Percentiles rank a stretch among this genome's conserved stretches.
Evolutionary conservation across 2,797 vertebrate genomes (phyloP).

Genomic region (Ceyx erithaca): DNA sequence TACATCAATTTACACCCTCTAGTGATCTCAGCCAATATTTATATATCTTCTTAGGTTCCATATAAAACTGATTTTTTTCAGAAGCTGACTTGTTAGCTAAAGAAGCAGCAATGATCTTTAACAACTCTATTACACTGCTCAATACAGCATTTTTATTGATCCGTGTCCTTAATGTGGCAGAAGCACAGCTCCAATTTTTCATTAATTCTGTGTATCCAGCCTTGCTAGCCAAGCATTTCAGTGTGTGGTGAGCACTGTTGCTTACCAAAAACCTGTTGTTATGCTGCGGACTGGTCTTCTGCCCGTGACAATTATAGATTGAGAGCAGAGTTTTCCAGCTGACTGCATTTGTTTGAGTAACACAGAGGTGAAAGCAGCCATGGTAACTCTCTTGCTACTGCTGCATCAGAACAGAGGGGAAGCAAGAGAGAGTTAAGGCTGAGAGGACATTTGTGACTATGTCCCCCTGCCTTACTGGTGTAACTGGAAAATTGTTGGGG

Average conservation of each 20-base stretch:
- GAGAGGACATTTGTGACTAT: background rate
- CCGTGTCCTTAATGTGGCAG: background rate
- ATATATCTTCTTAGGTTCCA: background rate
- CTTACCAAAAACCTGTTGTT: background rate
- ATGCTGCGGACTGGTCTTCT: background rate
- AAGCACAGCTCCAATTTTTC: background rate
- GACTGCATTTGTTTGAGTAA: background rate
- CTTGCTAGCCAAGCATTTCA: background rate
- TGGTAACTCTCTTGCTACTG: background rate
- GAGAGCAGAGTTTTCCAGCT: background rate
- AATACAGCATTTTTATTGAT: slow-evolving; percentile 19
- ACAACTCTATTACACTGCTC: background rate
- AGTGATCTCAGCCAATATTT: background rate
- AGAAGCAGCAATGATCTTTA: slow-evolving; percentile 33
- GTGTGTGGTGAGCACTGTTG: background rate
- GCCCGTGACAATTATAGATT: fast-evolving
- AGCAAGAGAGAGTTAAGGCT: background rate
- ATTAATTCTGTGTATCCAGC: background rate
- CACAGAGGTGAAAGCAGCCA: background rate
- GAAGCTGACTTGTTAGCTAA: slow-evolving; percentile 29
- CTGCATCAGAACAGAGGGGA: background rate
- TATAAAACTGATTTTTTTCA: slow-evolving; percentile 5
- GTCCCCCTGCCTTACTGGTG: background rate
- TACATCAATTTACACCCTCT: background rate
- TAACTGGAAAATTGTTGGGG: background rate